phyloP scores from a whole-genome alignment of 2,113 vertebrate species.

The Ictalurus furcatus region DNA sequence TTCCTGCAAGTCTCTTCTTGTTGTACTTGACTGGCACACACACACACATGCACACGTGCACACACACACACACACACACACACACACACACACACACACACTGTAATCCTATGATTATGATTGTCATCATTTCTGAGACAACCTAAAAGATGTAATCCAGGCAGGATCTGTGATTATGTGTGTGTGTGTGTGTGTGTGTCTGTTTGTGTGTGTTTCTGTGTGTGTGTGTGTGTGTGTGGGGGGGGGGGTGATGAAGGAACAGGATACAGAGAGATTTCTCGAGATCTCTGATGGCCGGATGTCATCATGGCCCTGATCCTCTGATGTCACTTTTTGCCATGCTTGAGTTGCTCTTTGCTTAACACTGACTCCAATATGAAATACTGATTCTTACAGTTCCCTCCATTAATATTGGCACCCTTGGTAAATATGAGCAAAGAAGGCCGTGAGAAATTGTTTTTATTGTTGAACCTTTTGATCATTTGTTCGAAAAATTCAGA shows the following conservation, averaged over 20 bases:
- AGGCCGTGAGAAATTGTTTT: too few species aligned
- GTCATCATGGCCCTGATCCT: constrained; percentile 15
- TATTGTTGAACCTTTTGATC: too few species aligned
- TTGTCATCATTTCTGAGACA: constrained; percentile 50
- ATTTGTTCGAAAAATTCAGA: too few species aligned
- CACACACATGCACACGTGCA: constrained; percentile 34
- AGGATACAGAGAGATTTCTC: constrained; percentile 12
- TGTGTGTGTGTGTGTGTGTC: not conserved
- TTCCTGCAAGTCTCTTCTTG: not conserved
- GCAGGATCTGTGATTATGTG: constrained; percentile 53
- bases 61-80: constrained; percentile 26
- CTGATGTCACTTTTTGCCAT: not conserved
- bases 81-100: constrained; percentile 21
- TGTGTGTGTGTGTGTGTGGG: too few species aligned
- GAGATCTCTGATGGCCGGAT: constrained; percentile 24
- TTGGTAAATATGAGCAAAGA: too few species aligned
- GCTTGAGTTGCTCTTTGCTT: not conserved
- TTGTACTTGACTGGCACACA: not conserved
- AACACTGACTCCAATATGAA: not conserved
- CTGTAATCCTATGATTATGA: constrained; percentile 52
- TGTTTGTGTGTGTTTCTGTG: too few species aligned
- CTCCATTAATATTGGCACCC: too few species aligned
- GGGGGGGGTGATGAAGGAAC: not conserved
- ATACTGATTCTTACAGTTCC: not conserved
- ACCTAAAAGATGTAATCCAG: constrained; percentile 55